Percentiles rank a stretch among this genome's conserved stretches.
phyloP scores from a whole-genome alignment of 2,888 invertebrate genomes.

The Encarsia formosa region DNA sequence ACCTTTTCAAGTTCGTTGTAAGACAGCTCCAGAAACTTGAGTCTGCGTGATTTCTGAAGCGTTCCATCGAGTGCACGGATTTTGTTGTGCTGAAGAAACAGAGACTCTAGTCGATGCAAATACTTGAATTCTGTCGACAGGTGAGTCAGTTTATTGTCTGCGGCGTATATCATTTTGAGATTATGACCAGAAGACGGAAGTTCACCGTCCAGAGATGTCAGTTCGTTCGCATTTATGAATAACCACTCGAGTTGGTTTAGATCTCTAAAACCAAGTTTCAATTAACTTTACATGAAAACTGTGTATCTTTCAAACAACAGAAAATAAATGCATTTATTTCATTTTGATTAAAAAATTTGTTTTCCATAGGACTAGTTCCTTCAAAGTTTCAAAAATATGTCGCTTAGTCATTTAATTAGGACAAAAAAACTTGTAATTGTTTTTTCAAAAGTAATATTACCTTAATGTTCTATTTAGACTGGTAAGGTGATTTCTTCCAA shows the following conservation, averaged over 20 bases:
- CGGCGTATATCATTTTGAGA: slow-evolving; percentile 68
- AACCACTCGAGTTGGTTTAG: slow-evolving; percentile 72
- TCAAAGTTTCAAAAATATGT: too few species aligned
- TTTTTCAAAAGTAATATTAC: slow-evolving; percentile 35
- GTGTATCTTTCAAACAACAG: too few species aligned
- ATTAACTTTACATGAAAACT: too few species aligned
- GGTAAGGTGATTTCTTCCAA: slow-evolving; percentile 70
- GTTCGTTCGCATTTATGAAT: slow-evolving; percentile 72
- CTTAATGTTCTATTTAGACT: slow-evolving; percentile 74
- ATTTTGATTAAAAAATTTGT: too few species aligned
- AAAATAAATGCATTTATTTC: too few species aligned
- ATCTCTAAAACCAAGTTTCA: slow-evolving; percentile 54
- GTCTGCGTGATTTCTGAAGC: slow-evolving; percentile 63
- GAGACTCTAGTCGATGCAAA: slow-evolving; percentile 64
- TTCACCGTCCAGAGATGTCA: slow-evolving; percentile 71
- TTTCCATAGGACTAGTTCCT: too few species aligned
- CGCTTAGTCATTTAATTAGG: too few species aligned
- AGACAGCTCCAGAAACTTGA: slow-evolving; percentile 66
- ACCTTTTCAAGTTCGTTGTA: slow-evolving; percentile 73
- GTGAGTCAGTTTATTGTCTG: slow-evolving; percentile 66
- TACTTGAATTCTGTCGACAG: slow-evolving; percentile 69
- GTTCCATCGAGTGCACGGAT: slow-evolving; percentile 69
- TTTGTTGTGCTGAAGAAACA: slow-evolving; percentile 71
- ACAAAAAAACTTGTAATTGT: too few species aligned
- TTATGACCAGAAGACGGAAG: slow-evolving; percentile 67